Conservation (phyloP, 2,888 invertebrate genomes). For the Conomelus anceps region DNA sequence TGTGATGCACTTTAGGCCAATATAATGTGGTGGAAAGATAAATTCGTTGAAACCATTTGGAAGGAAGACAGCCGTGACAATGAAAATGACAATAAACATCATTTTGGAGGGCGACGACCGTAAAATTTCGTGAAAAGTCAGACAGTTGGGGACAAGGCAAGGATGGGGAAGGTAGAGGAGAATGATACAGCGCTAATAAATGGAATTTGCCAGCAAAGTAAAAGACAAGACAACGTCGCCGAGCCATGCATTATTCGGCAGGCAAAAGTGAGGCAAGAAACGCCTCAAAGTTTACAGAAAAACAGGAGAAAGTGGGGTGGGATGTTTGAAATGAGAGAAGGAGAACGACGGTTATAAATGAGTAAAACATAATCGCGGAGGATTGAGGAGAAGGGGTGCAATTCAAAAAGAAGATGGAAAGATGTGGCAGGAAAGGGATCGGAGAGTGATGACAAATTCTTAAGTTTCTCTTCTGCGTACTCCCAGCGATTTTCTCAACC, state of each 20-base stretch:
- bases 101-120: neutral
- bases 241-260: neutral
- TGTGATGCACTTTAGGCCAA: neutral
- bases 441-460: neutral
- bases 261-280: neutral
- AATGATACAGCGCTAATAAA: neutral
- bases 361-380: neutral
- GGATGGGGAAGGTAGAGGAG: neutral
- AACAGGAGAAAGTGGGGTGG: neutral
- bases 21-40: neutral
- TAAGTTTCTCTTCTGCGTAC: neutral
- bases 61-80: neutral
- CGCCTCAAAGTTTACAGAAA: neutral
- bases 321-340: neutral
- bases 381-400: neutral
- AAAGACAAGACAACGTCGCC: neutral
- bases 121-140: neutral
- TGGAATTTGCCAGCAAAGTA: neutral
- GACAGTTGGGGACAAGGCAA: no score
- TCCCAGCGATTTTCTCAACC: neutral
- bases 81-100: neutral
- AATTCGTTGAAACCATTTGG: neutral
- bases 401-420: neutral
- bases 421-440: neutral
- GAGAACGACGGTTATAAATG: neutral